Evolutionary conservation across 2,113 vertebrate genomes (phyloP), one percentile per base, ranked within the genome.

Genomic region (Bettongia penicillata): DNA sequence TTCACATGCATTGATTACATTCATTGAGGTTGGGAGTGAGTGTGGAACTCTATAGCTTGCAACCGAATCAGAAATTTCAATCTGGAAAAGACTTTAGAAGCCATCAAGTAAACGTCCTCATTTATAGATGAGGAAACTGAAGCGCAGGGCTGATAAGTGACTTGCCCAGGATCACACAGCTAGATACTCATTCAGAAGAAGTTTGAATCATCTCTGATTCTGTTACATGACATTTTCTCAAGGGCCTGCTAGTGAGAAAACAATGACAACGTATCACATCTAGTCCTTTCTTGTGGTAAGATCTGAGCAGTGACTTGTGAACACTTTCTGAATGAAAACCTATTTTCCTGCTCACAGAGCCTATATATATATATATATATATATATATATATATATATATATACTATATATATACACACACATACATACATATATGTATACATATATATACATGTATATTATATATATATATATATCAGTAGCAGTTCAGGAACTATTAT

Each of bases 301-400:
- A 10, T 91, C 93, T 52, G 91, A 24, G 53, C 53, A 93, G 89
- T 28, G 92, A 92, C 94, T 96, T 95, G 94, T 90, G 93, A 94
- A 94, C 92, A 51, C 89, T 94, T 93, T 53, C 91, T 90, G 91
- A 84, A 51, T 53, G 53, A 94, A 97, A 95, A 16, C 50, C 0
- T 57, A n/a, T 91, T 97, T 97, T 51, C 89, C 92, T 68, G n/a
- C 22, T 8, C 90, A 26, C 19, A 19, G 8, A 12, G 23, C 51
- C 53, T 43, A 57, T 51, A 47, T 48, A 48, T 48, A 48, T 48
- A 48, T 48, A 48, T 48, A 48, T 48, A 3, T 48, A 48, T 48
- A 48, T 1, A 2, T 92, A n/a, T n/a, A n/a, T n/a, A n/a, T n/a
- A n/a, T n/a, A n/a, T n/a, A n/a, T n/a, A n/a, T n/a, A n/a, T n/a